Base-by-base conservation (phyloP, 2,888 invertebrate species). In the Ligdia adustata region DNA sequence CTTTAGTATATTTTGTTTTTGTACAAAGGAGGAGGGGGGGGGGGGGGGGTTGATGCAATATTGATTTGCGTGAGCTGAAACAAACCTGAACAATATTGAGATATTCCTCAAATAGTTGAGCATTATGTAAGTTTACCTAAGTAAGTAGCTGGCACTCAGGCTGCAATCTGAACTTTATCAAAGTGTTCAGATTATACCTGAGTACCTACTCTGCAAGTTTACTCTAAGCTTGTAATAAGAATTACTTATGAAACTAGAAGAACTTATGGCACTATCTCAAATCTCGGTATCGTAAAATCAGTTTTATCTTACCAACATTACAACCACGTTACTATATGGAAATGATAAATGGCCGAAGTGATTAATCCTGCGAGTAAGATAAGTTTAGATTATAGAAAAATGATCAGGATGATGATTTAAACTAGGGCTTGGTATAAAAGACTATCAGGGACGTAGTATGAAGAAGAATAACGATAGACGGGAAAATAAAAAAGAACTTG, bases 1-100 rank as follows among this genome's bases (percentile, higher is more conserved):
- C 52, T 55, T 59, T 42, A 43, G 38, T 46, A 49, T 41, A 52
- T 52, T 55, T 52, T 54, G 39, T 40, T 52, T 55, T 48, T 38
- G 35, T 24, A 39, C n/a, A 15, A 20, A 27, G 27, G 18, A 27
- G 29, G n/a, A n/a, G n/a, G n/a, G n/a, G n/a, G n/a, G n/a, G n/a
- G 6, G 4, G 22, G 1, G 7, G 7, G 24, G 32, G 34, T 37
- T 43, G 50, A 41, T 50, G 43, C 20, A 18, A 32, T 32, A 43
- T 56, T 48, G 50, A 51, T 53, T 48, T 27, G 14, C 18, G 22
- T 29, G 12, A 34, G 34, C 9, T 6, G 11, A 24, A 2, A 22
- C 16, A n/a, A 42, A 20, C 41, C 26, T 29, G 32, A 9, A 13
- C 13, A 9, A 24, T 24, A 11, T 37, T 2, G 14, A 29, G n/a